A percentile compares a stretch with the other conserved stretches of the same genome.
phyloP scores from a whole-genome alignment of 2,888 invertebrate species.

The Baccha elongata region DNA sequence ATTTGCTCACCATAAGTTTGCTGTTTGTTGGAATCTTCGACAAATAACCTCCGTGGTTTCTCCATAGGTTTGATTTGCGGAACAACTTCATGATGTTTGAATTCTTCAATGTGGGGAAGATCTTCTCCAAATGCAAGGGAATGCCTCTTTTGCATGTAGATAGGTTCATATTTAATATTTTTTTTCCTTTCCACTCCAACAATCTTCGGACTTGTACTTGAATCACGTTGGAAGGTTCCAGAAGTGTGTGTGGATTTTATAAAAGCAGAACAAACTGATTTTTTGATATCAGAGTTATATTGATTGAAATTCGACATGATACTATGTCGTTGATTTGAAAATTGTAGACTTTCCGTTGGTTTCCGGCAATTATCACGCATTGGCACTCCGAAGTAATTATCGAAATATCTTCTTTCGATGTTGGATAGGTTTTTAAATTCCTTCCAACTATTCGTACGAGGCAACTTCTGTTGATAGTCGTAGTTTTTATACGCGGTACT shows the following conservation, averaged over 20 bases:
- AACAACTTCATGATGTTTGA: not conserved
- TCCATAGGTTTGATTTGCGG: not conserved
- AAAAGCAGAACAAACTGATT: not conserved
- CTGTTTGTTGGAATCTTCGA: not conserved
- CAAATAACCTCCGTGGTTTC: not conserved
- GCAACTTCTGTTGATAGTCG: not conserved
- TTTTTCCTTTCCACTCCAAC: conserved; percentile 58
- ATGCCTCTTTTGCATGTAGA: conserved; percentile 52
- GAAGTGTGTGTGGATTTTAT: not conserved
- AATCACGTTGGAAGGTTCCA: not conserved
- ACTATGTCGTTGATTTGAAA: not conserved
- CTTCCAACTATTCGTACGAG: conserved; percentile 24
- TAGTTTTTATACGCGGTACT: not conserved
- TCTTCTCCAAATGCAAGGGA: conserved; percentile 20
- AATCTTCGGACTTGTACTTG: conserved; percentile 47
- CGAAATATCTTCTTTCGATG: conserved; percentile 16
- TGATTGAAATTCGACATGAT: not conserved
- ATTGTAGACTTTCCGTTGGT: not conserved
- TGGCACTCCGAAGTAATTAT: conserved; percentile 5
- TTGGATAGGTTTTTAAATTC: conserved; percentile 56
- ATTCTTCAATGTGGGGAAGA: not conserved
- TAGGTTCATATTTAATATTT: conserved; percentile 24
- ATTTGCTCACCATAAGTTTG: not conserved
- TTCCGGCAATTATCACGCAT: not conserved
- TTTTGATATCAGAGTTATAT: not conserved